Conservation (phyloP, 2,888 invertebrate species). For the Biston betularia region DNA sequence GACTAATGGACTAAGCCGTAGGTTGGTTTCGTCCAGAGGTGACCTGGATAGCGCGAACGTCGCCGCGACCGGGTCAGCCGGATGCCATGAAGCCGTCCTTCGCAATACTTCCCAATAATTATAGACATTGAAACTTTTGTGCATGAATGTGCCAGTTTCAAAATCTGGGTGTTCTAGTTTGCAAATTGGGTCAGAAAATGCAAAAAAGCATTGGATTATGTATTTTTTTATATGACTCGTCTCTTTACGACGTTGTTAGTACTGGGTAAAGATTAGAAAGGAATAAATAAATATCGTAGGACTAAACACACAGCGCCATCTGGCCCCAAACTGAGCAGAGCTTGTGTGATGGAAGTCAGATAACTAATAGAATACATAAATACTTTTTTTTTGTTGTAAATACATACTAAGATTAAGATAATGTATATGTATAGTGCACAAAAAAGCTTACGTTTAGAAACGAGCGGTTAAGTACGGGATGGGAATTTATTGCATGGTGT, state of each 20-base stretch:
- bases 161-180: conserved; percentile 35
- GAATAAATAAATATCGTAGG: no score
- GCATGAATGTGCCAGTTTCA: conserved; percentile 32
- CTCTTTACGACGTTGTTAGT: background rate
- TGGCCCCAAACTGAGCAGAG: no score
- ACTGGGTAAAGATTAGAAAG: no score
- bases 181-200: conserved; percentile 21
- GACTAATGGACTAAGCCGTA: conserved; percentile 49
- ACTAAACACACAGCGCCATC: no score
- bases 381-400: no score
- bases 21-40: conserved; percentile 57
- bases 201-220: background rate
- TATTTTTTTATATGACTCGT: background rate
- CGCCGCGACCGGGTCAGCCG: conserved; percentile 82
- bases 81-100: conserved; percentile 69
- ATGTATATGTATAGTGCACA: no score
- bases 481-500: conserved; percentile 6
- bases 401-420: no score
- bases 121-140: conserved; percentile 46
- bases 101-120: conserved; percentile 52
- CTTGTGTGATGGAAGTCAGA: no score
- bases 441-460: background rate
- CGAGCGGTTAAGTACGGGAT: background rate
- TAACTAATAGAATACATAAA: no score
- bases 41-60: conserved; percentile 84